phyloP scores from a whole-genome alignment of 2,888 invertebrate species.

The Ernsta delagoae region DNA sequence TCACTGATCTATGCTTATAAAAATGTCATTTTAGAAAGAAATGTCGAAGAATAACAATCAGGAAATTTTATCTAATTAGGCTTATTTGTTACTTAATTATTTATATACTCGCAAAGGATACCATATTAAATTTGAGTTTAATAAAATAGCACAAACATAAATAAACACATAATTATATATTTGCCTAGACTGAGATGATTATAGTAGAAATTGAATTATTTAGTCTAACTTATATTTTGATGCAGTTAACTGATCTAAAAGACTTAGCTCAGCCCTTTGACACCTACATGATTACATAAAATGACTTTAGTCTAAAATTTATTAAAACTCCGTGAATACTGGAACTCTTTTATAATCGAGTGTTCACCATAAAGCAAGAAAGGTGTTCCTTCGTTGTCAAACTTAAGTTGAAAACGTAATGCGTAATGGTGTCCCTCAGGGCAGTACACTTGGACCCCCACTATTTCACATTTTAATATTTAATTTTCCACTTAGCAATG shows the following conservation, averaged over 20 bases:
- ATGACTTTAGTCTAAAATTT: background rate
- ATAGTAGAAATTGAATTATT: no score
- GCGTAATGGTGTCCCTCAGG: slow-evolving; percentile 32
- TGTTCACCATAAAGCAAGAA: slow-evolving; percentile 29
- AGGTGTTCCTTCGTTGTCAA: slow-evolving; percentile 11
- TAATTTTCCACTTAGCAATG: slow-evolving; percentile 54
- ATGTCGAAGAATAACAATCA: no score
- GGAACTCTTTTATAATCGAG: slow-evolving; percentile 48
- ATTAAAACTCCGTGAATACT: slow-evolving; percentile 58
- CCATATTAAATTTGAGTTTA: no score
- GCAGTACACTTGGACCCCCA: slow-evolving; percentile 40
- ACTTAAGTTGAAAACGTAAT: slow-evolving; percentile 5
- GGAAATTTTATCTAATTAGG: no score
- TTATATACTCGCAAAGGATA: no score
- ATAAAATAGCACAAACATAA: no score
- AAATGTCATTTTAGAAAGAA: no score
- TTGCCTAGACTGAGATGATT: no score
- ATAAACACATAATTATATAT: no score
- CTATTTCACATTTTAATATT: slow-evolving; percentile 16
- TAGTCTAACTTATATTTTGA: no score
- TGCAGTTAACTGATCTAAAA: no score
- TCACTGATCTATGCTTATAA: slow-evolving; percentile 52
- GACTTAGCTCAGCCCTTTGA: background rate
- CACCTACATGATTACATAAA: background rate
- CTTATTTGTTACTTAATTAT: no score